Percentiles rank a stretch among this genome's conserved stretches.
Evolutionary conservation across 1,140 invertebrate genomes (phyloP).

Genomic region (Macrocentrus cingulum): DNA sequence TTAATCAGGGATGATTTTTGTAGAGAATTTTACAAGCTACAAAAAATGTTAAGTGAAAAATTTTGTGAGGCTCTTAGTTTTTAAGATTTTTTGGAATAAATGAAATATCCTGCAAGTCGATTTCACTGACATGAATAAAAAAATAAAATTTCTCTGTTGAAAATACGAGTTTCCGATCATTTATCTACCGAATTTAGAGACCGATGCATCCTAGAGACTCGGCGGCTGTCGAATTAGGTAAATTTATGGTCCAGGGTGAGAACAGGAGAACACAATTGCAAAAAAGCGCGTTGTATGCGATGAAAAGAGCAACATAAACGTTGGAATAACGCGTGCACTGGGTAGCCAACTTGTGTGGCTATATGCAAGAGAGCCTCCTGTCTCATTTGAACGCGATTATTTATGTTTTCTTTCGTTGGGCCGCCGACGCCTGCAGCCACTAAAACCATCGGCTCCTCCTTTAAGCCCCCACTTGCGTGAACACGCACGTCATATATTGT

Average conservation of each 20-base stretch:
- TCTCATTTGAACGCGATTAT: slow-evolving; percentile 62
- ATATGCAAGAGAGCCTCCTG: slow-evolving; percentile 40
- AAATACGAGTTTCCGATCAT: too few relatives aligned
- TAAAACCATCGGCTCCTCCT: slow-evolving; percentile 52
- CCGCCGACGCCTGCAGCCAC: slow-evolving; percentile 54
- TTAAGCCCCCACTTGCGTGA: slow-evolving; percentile 30
- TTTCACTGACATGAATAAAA: too few relatives aligned
- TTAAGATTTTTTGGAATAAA: too few relatives aligned
- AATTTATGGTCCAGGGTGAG: slow-evolving; percentile 12
- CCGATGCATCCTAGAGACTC: too few relatives aligned
- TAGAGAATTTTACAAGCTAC: too few relatives aligned
- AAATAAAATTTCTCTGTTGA: too few relatives aligned
- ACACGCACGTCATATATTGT: slow-evolving; percentile 20
- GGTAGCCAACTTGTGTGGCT: slow-evolving; percentile 49
- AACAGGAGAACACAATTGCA: slow-evolving; percentile 13
- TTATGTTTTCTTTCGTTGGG: slow-evolving; percentile 58
- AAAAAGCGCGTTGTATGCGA: not conserved
- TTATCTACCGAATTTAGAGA: too few relatives aligned
- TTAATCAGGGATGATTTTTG: too few relatives aligned
- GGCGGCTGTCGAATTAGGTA: slow-evolving; percentile 22
- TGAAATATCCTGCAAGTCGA: too few relatives aligned
- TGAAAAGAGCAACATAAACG: not conserved
- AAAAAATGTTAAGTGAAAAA: too few relatives aligned
- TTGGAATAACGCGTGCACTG: not conserved
- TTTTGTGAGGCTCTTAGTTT: too few relatives aligned